Evolutionary conservation across 2,113 vertebrate species (phyloP).

Genomic region (Maccullochella peelii): DNA sequence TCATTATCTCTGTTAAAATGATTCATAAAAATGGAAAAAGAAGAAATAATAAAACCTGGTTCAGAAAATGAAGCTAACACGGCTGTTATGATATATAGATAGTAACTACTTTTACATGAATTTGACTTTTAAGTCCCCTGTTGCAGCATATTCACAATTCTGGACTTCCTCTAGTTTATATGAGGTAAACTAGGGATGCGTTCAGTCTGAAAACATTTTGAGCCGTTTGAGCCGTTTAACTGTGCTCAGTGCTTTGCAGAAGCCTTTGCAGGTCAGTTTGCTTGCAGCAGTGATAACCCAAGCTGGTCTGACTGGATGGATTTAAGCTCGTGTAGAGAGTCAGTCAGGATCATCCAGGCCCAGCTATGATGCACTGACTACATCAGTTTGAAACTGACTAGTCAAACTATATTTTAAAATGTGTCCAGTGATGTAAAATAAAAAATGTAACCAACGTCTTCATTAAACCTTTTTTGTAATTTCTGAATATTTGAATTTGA

Average conservation of each 20-base stretch:
- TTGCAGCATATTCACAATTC: not conserved
- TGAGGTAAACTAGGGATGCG: not conserved
- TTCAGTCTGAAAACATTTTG: not conserved
- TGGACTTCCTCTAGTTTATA: not conserved
- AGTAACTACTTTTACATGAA: too few relatives aligned
- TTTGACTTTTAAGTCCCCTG: not conserved
- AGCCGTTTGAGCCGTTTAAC: not conserved
- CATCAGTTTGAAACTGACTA: not conserved
- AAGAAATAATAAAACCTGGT: too few relatives aligned
- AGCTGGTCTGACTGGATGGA: not conserved
- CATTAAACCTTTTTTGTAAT: not conserved
- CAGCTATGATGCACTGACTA: not conserved
- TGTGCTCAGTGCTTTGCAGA: not conserved
- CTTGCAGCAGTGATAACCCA: not conserved
- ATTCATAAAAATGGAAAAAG: too few relatives aligned
- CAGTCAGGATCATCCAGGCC: not conserved
- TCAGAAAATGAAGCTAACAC: too few relatives aligned
- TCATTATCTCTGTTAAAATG: too few relatives aligned
- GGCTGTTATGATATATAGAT: too few relatives aligned
- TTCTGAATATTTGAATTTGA: not conserved
- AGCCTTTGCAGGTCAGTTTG: not conserved
- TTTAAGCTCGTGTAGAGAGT: not conserved
- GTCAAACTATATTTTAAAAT: not conserved
- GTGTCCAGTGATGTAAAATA: not conserved
- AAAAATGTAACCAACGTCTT: not conserved